phyloP scores from a whole-genome alignment of 2,113 vertebrate genomes.

The Casuarius casuarius region DNA sequence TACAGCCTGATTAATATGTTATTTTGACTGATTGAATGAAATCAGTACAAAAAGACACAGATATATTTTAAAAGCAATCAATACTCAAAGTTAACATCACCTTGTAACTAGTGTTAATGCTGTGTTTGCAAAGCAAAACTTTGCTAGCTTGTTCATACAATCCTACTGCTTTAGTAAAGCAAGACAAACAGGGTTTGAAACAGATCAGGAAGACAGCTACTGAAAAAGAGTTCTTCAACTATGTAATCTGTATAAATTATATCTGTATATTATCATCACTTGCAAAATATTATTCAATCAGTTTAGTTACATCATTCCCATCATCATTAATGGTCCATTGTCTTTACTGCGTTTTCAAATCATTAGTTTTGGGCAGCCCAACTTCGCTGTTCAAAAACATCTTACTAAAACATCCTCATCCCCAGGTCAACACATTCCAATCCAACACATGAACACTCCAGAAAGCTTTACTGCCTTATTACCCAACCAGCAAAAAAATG shows the following conservation, averaged over 20 bases:
- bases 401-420: conserved; percentile 26
- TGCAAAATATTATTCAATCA: neutral
- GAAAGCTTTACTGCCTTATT: conserved; percentile 25
- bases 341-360: conserved; percentile 16
- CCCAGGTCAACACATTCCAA: neutral
- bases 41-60: neutral
- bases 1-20: neutral
- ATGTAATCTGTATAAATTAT: neutral
- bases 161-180: neutral
- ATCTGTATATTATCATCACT: neutral
- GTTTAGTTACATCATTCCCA: conserved; percentile 11
- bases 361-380: neutral
- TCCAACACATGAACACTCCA: conserved; percentile 18
- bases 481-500: neutral
- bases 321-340: conserved; percentile 12
- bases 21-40: neutral
- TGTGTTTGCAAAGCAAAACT: neutral
- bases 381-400: neutral
- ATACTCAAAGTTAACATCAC: accelerated
- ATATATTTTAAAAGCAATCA: neutral
- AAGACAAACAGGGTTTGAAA: neutral
- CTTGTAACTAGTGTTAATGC: neutral
- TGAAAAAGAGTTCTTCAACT: neutral
- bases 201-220: neutral
- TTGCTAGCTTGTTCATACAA: neutral